A percentile compares a stretch with the other conserved stretches of the same genome.
Evolutionary conservation across 92 coral and sea anemone genomes (phyloP).

Genomic region (Chrysogorgia sp.): DNA sequence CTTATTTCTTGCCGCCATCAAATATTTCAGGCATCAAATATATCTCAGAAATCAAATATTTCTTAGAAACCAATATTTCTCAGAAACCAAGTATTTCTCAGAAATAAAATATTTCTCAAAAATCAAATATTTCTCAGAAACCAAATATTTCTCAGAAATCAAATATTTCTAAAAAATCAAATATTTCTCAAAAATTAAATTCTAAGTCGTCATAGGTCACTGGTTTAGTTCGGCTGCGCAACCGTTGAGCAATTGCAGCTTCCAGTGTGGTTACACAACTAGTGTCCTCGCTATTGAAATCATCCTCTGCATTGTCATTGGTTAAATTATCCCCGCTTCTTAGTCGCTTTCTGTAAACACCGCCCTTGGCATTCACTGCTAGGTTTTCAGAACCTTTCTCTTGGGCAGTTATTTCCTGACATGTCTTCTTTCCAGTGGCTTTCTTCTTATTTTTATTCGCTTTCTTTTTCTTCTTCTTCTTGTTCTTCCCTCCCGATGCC

Average conservation of each 20-base stretch:
- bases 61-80: too few species aligned
- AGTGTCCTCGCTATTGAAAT: neutral
- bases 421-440: conserved; percentile 38
- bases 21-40: too few species aligned
- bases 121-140: too few species aligned
- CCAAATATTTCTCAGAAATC: neutral
- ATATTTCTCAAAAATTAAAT: conserved; percentile 17
- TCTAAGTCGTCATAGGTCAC: conserved; percentile 60
- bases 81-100: too few species aligned
- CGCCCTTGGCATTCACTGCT: neutral
- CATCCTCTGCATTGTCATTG: neutral
- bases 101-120: too few species aligned
- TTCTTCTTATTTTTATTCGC: conserved; percentile 57
- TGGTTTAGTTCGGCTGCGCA: conserved; percentile 45
- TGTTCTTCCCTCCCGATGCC: conserved; percentile 23
- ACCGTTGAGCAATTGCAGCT: conserved; percentile 48
- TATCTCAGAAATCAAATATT: too few species aligned
- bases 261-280: conserved; percentile 44
- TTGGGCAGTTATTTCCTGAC: neutral
- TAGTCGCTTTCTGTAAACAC: neutral
- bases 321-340: neutral
- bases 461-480: conserved; percentile 40
- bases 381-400: conserved; percentile 2
- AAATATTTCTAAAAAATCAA: neutral
- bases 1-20: too few species aligned